Evolutionary conservation across 1,140 invertebrate genomes (phyloP), one percentile per base, ranked within the genome.

Genomic region (Drosophila miranda): DNA sequence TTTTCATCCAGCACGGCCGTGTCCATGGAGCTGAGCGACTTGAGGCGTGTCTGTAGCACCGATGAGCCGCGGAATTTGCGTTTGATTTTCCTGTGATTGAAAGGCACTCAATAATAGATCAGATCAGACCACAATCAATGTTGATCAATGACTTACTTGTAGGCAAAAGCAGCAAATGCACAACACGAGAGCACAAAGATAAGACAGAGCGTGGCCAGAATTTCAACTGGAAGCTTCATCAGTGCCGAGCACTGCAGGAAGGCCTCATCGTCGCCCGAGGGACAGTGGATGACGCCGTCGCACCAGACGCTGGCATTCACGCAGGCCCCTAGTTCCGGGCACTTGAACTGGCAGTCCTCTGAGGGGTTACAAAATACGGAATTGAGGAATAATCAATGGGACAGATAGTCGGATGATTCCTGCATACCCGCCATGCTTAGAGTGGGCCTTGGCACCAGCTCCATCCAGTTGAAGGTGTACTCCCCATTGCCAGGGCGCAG

Each of bases 301-400:
- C 97, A 98, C 96, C 96, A 97, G 7, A 98, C 93, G n/a, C 95
- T 94, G 0, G 95, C 93, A 77, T 96, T 96, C 78, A 98, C 97
- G 91, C 97, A 98, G 3, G 96, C 96, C 80, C 96, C 95, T 60
- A 98, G 86, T 58, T 97, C 96, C 0, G 96, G 95, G 89, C 97
- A 98, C 23, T 95, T 94, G 80, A 96, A 94, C 62, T 94, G 93
- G 78, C 96, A 98, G 68, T 96, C 94, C 14, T 94, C 93, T 38
- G 93, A 5, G 28, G 41, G 34, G 1, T 34, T 11, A 6, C 41
- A 7, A 6, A 30, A 5, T 26, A 26, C 16, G 9, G 4, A 38
- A 13, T 38, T 38, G 4, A 38, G 34, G 1, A 9, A 16, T 0
- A 14, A 28, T 19, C 0, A 7, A 19, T 11, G 0, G 1, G 19